Evolutionary conservation across 2,113 vertebrate species (phyloP).

Genomic region (Tragelaphus scriptus): DNA sequence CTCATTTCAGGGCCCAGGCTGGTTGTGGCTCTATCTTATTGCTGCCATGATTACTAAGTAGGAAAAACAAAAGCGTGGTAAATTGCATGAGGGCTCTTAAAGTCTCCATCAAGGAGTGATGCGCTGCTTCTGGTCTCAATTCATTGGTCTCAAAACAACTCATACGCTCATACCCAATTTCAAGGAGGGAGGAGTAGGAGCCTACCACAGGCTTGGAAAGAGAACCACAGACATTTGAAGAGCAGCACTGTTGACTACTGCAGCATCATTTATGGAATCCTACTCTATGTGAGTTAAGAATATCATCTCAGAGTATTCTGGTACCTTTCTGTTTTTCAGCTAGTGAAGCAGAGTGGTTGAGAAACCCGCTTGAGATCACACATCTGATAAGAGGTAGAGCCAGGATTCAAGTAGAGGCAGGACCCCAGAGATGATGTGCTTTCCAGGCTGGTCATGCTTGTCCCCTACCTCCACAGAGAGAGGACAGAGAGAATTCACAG

Average conservation of each 20-base stretch:
- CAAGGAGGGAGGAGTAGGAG: neutral
- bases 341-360: neutral
- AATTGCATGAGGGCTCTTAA: neutral
- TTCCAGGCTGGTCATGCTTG: neutral
- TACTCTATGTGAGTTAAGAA: neutral
- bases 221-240: neutral
- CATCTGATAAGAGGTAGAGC: neutral
- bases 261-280: neutral
- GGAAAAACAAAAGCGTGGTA: neutral
- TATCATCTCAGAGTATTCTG: neutral
- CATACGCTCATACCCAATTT: neutral
- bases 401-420: neutral
- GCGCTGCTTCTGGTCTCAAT: neutral
- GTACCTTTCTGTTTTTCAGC: neutral
- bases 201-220: neutral
- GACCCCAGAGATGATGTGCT: neutral
- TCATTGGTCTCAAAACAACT: neutral
- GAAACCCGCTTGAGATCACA: neutral
- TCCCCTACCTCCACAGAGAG: neutral
- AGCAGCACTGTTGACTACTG: neutral
- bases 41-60: neutral
- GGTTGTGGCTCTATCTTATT: fast-evolving
- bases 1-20: neutral
- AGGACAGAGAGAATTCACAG: neutral
- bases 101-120: neutral